Percentiles rank a stretch among this genome's conserved stretches.
These are phyloP conservation scores for Tenodera sinensis DNA, from an alignment of 2,888 invertebrate species.

Conservation along the genomic window DNA sequence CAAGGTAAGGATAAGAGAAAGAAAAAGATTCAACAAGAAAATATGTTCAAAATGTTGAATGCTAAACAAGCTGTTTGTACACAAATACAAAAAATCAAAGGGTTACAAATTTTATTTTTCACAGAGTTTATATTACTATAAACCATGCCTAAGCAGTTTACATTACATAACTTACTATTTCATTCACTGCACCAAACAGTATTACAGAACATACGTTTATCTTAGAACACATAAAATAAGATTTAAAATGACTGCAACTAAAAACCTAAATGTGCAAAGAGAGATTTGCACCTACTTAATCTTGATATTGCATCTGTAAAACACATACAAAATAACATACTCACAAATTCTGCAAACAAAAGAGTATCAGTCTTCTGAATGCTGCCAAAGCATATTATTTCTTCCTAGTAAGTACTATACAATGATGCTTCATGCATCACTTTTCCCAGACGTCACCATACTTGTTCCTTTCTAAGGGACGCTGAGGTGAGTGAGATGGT, in stretches of 20 bases:
- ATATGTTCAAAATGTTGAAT: neutral
- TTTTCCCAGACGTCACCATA: slow-evolving; percentile 35
- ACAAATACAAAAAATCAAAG: neutral
- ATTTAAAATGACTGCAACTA: neutral
- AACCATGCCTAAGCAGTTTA: neutral
- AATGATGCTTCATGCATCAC: neutral
- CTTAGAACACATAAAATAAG: neutral
- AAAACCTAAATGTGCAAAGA: neutral
- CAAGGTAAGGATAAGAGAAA: no score
- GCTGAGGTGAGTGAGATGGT: neutral
- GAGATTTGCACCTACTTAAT: neutral
- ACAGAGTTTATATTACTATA: no score
- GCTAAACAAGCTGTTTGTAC: neutral
- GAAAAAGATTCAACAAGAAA: no score
- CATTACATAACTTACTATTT: neutral
- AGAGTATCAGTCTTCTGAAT: neutral
- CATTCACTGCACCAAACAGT: neutral
- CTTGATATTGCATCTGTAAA: neutral
- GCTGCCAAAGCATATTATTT: neutral
- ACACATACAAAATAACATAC: neutral
- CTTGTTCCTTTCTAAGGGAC: slow-evolving; percentile 21
- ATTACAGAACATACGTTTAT: neutral
- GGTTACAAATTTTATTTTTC: neutral
- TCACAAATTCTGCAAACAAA: neutral
- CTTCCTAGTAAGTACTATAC: neutral